phyloP scores from a whole-genome alignment of 1,140 invertebrate genomes.

The Formica exsecta region DNA sequence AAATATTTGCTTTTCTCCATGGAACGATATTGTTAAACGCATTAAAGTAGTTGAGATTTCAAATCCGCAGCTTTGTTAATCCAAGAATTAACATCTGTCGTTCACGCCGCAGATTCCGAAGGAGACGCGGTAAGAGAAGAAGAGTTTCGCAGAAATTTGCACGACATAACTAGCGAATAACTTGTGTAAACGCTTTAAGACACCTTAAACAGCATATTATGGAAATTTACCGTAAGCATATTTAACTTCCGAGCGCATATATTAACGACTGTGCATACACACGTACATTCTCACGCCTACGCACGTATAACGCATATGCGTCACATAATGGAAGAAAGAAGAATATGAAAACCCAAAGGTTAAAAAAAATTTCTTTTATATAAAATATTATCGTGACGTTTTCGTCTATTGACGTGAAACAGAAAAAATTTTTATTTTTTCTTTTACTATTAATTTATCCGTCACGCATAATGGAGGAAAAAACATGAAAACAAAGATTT shows the following conservation, averaged over 20 bases:
- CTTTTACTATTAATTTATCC: neutral
- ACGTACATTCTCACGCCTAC: neutral
- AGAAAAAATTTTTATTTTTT: neutral
- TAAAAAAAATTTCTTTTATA: too few relatives aligned
- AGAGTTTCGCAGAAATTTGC: conserved; percentile 39
- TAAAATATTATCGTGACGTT: too few relatives aligned
- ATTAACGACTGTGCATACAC: conserved; percentile 13
- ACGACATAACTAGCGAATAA: conserved; percentile 37
- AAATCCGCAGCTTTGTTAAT: conserved; percentile 8
- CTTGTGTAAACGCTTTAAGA: conserved; percentile 45
- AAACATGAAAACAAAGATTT: too few relatives aligned
- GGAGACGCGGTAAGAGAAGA: neutral
- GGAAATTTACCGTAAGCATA: conserved; percentile 40
- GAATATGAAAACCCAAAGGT: too few relatives aligned
- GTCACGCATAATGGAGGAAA: too few relatives aligned
- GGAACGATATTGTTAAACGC: neutral
- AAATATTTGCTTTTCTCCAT: neutral
- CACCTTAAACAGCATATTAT: conserved; percentile 28
- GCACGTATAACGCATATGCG: neutral
- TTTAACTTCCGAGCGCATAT: conserved; percentile 38
- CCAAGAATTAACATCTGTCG: conserved; percentile 24
- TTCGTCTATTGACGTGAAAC: too few relatives aligned
- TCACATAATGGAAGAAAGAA: too few relatives aligned
- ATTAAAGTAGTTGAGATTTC: neutral
- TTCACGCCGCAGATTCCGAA: neutral